Base-by-base conservation (phyloP, 2,888 invertebrate genomes). In the Trachelus troglodyta region DNA sequence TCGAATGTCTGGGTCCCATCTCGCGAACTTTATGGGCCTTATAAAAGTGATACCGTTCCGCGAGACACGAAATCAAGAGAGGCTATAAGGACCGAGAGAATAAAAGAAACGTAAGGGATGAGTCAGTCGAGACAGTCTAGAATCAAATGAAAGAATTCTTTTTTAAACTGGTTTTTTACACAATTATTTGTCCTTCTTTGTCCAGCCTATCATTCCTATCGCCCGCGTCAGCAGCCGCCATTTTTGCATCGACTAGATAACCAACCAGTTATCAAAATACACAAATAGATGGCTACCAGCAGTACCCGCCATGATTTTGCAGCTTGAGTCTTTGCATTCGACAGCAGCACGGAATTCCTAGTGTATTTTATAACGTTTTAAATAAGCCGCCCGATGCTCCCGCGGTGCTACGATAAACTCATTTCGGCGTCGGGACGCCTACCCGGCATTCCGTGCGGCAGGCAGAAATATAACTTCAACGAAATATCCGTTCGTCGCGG, bases 1-100 rank as follows among this genome's bases (percentile, higher is more conserved):
- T 86, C 85, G 83, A 79, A 76, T 75, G 40, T 15, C 76, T 76
- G 75, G 71, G 71, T 78, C 79, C 77, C 56, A 56, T 56, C 56
- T 82, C 86, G 83, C 83, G 86, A 85, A 87, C 86, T 90, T 90
- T 90, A 90, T 87, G 87, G 87, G 87, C 83, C 87, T 89, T 89
- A 89, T 89, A 89, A 90, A 89, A 89, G 89, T 89, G 89, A 87
- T 87, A 86, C 84, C 86, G 82, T 83, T 83, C 56, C 80, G 82
- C 77, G 77, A 79, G 69, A 77, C 81, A 76, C 79, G 76, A 71
- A 31, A 34, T 33, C 33, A 12, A 71, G 71, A 34, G 34, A 34
- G n/a, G n/a, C 71, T 12, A 56, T 31, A 56, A 56, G 56, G 9
- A 56, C 23, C 56, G 56, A 56, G 56, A 56, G 9, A 56, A 56